These are phyloP conservation scores for Emesis russula DNA, from an alignment of 2,888 invertebrate species.

Conservation along the genomic window DNA sequence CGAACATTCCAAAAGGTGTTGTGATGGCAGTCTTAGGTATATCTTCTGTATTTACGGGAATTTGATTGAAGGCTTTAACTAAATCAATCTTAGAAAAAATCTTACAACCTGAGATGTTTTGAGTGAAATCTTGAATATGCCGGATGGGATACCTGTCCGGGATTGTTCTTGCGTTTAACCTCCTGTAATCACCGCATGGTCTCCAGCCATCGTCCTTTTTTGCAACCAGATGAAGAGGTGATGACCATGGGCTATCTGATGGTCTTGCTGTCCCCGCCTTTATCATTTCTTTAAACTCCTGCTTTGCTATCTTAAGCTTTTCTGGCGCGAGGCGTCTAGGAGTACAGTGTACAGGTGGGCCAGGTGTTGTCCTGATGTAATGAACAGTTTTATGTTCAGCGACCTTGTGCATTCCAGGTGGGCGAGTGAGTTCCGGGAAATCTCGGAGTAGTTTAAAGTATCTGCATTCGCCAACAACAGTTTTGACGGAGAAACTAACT, in stretches of 20 bases:
- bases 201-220: constrained; percentile 53
- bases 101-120: constrained; percentile 16
- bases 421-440: no score
- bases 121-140: constrained; percentile 75
- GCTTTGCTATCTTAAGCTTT: constrained; percentile 26
- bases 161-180: constrained; percentile 86
- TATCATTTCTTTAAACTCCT: constrained; percentile 9
- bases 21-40: constrained; percentile 82
- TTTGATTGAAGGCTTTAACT: constrained; percentile 90
- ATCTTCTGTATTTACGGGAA: constrained; percentile 89
- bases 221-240: constrained; percentile 64
- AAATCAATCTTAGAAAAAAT: constrained; percentile 15
- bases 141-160: constrained; percentile 88
- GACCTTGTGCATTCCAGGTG: no score
- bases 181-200: constrained; percentile 90
- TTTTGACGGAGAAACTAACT: no score
- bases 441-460: no score
- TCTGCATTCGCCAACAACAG: no score
- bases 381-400: background rate
- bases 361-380: constrained; percentile 56
- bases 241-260: constrained; percentile 55
- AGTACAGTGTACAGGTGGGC: constrained; percentile 53
- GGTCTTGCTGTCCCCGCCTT: constrained; percentile 56
- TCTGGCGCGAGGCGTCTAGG: constrained; percentile 66
- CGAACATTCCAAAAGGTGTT: constrained; percentile 36